Conservation (phyloP, 2,888 invertebrate species). For the Heliconius sara region DNA sequence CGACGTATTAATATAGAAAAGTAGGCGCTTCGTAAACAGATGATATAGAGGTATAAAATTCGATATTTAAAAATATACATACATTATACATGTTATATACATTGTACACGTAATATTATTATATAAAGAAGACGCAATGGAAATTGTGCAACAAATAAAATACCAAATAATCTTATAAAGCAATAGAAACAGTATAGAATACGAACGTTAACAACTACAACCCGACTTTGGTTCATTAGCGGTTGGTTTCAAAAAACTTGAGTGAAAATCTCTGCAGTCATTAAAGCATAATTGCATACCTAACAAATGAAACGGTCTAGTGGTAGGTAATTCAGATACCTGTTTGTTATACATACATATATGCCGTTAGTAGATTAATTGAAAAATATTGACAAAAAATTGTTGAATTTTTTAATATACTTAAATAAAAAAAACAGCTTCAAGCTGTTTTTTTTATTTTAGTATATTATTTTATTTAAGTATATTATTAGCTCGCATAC, state of each 20-base stretch:
- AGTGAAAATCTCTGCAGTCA: neutral
- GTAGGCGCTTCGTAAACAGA: neutral
- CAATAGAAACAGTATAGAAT: neutral
- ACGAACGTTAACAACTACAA: neutral
- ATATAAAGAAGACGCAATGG: neutral
- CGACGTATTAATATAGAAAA: neutral
- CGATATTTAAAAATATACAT: neutral
- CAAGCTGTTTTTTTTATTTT: too few species aligned
- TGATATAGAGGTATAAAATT: neutral
- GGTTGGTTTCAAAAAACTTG: conserved; percentile 1
- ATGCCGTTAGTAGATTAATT: neutral
- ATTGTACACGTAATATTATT: neutral
- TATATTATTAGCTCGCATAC: too few species aligned
- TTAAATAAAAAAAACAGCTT: neutral
- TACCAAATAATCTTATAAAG: neutral
- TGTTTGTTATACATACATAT: neutral
- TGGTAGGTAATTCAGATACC: neutral
- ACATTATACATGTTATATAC: neutral
- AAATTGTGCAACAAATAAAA: neutral
- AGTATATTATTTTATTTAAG: too few species aligned
- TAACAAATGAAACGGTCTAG: neutral
- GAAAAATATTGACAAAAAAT: neutral
- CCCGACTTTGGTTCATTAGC: neutral
- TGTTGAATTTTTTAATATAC: neutral
- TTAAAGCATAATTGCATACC: neutral